Conservation (phyloP, 2,113 vertebrate species). For the Pteropus alecto region DNA sequence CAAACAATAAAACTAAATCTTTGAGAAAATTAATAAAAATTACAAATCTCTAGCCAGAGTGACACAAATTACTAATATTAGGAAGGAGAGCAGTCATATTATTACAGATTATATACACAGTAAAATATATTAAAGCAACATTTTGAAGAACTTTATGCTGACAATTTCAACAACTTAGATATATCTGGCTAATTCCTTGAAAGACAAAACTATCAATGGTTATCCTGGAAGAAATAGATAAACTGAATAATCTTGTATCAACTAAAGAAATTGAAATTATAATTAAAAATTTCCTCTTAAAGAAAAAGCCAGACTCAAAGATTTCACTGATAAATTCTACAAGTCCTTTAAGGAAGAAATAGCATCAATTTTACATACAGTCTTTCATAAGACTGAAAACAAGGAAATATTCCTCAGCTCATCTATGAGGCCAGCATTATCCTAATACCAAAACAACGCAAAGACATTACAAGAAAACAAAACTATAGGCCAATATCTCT, state of each 20-base stretch:
- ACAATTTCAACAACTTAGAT: neutral
- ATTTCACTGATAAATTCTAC: neutral
- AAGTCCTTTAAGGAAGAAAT: neutral
- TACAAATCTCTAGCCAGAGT: neutral
- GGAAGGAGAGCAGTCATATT: neutral
- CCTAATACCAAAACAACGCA: neutral
- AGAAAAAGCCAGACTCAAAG: neutral
- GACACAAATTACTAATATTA: neutral
- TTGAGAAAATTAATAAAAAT: neutral
- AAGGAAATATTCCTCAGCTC: neutral
- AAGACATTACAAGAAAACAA: neutral
- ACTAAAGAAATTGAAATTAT: neutral
- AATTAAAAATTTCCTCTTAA: neutral
- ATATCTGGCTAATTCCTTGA: neutral
- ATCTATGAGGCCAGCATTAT: neutral
- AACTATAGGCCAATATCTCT: neutral
- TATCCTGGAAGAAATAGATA: neutral
- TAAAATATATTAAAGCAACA: neutral
- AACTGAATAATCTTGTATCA: neutral
- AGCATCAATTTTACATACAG: neutral
- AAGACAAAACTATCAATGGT: neutral
- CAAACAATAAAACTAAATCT: neutral
- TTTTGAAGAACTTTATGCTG: neutral
- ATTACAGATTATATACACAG: neutral
- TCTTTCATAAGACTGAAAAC: neutral